Evolutionary conservation across 1,140 invertebrate species (phyloP).

Genomic region (Camponotus vicinus): DNA sequence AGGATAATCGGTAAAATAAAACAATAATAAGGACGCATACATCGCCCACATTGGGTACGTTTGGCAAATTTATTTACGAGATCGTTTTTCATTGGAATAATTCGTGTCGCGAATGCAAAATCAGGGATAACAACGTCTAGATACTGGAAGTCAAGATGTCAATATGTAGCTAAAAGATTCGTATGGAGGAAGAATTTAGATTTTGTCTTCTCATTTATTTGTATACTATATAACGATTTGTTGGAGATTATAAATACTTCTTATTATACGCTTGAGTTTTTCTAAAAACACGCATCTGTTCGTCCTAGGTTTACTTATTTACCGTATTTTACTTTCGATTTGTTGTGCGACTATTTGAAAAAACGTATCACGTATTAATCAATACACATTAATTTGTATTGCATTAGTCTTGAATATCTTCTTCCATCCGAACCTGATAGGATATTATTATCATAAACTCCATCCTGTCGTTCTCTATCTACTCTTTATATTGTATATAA

Average conservation of each 20-base stretch:
- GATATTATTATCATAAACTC: slow-evolving; percentile 53
- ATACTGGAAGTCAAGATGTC: slow-evolving; percentile 66
- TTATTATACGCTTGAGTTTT: slow-evolving; percentile 43
- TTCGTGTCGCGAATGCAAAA: slow-evolving; percentile 49
- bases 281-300: slow-evolving; percentile 17
- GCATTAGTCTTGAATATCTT: slow-evolving; percentile 47
- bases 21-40: neutral
- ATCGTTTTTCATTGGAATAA: slow-evolving; percentile 73
- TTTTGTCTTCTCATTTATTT: slow-evolving; percentile 6
- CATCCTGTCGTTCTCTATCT: slow-evolving; percentile 53
- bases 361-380: slow-evolving; percentile 50
- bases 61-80: slow-evolving; percentile 49
- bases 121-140: slow-evolving; percentile 52
- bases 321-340: slow-evolving; percentile 63
- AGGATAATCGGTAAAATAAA: slow-evolving; percentile 33
- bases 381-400: slow-evolving; percentile 44
- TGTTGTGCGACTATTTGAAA: slow-evolving; percentile 61
- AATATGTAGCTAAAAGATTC: slow-evolving; percentile 36
- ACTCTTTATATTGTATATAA: slow-evolving; percentile 72
- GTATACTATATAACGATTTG: slow-evolving; percentile 9
- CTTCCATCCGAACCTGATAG: slow-evolving; percentile 47
- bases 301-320: slow-evolving; percentile 28
- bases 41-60: neutral
- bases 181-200: slow-evolving; percentile 56
- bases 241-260: slow-evolving; percentile 1